A percentile compares a stretch with the other conserved stretches of the same genome.
Conservation (phyloP, 2,797 vertebrate species). For the Furcifer pardalis region DNA sequence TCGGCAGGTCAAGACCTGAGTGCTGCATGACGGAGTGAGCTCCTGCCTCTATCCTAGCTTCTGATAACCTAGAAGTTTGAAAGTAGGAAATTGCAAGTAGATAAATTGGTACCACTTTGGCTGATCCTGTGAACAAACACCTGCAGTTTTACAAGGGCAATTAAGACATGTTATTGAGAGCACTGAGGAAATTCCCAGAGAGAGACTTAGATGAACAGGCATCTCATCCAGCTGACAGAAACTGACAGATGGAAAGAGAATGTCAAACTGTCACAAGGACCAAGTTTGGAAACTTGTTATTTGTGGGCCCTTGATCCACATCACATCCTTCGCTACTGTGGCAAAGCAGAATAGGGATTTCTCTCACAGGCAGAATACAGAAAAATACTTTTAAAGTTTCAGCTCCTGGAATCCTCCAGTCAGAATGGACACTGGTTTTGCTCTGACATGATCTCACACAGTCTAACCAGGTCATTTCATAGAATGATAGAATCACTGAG, state of each 20-base stretch:
- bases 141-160: not conserved
- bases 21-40: too few relatives aligned
- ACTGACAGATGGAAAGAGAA: constrained; percentile 17
- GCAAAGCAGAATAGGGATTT: not conserved
- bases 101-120: too few relatives aligned
- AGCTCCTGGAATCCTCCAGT: too few relatives aligned
- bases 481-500: too few relatives aligned
- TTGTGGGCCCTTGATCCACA: not conserved
- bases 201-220: not conserved
- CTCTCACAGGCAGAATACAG: too few relatives aligned
- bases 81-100: too few relatives aligned
- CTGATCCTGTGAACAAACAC: not conserved
- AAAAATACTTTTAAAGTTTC: too few relatives aligned
- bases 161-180: constrained; percentile 5
- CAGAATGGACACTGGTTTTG: too few relatives aligned
- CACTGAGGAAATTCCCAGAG: constrained; percentile 8
- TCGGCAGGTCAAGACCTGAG: too few relatives aligned
- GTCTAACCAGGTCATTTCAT: not conserved
- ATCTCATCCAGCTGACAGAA: constrained; percentile 17
- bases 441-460: not conserved
- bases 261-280: constrained; percentile 1
- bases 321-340: not conserved
- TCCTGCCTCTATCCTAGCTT: too few relatives aligned
- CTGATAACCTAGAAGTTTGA: too few relatives aligned
- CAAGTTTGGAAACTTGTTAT: constrained; percentile 24